These are phyloP conservation scores for Drosophila grimshawi DNA, from an alignment of 1,140 invertebrate genomes.

Conservation along the genomic window DNA sequence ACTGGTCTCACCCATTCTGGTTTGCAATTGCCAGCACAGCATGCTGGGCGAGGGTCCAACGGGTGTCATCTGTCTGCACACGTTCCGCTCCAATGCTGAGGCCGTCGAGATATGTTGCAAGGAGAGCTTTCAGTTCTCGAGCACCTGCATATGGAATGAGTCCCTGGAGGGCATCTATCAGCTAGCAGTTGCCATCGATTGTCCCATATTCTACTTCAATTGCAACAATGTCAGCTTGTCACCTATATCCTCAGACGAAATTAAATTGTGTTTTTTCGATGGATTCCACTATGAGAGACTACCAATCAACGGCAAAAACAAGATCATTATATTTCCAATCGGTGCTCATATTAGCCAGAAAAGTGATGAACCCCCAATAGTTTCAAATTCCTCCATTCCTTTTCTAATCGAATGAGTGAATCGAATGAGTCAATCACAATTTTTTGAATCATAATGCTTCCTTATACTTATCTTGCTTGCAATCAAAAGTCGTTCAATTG, in stretches of 20 bases:
- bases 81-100: slow-evolving; percentile 53
- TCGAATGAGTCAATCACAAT: no score
- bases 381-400: slow-evolving; percentile 17
- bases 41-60: slow-evolving; percentile 29
- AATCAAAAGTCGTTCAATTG: slow-evolving; percentile 26
- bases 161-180: slow-evolving; percentile 60
- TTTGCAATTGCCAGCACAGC: slow-evolving; percentile 47
- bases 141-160: slow-evolving; percentile 65
- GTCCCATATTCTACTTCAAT: slow-evolving; percentile 54
- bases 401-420: slow-evolving; percentile 41
- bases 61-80: slow-evolving; percentile 54
- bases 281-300: slow-evolving; percentile 71
- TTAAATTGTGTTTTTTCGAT: slow-evolving; percentile 16
- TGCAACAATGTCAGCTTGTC: slow-evolving; percentile 51
- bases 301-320: slow-evolving; percentile 25
- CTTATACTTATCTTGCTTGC: slow-evolving; percentile 27
- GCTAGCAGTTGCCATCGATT: slow-evolving; percentile 45
- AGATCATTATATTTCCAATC: slow-evolving; percentile 70
- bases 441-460: slow-evolving; percentile 6
- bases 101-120: slow-evolving; percentile 43
- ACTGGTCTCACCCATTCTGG: slow-evolving; percentile 35
- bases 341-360: slow-evolving; percentile 9
- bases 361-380: neutral
- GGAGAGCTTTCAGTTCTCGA: slow-evolving; percentile 35
- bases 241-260: slow-evolving; percentile 4